Evolutionary conservation across 2,113 vertebrate species (phyloP).

Genomic region (Anoura caudifer): DNA sequence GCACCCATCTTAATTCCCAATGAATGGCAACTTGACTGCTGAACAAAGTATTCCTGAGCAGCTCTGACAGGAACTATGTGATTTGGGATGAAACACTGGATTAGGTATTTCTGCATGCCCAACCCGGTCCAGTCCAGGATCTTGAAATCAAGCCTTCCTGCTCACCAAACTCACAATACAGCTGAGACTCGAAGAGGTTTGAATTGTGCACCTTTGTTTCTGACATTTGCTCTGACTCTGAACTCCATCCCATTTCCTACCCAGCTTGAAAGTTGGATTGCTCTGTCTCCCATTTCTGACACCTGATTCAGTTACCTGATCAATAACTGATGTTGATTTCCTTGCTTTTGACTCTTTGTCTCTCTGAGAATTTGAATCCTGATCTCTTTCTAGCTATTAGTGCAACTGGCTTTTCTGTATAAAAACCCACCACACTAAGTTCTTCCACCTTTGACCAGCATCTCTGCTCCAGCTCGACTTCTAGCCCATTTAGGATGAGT

Average conservation of each 20-base stretch:
- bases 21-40: constrained; percentile 50
- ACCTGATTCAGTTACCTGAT: not conserved
- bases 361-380: not conserved
- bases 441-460: not conserved
- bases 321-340: not conserved
- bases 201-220: not conserved
- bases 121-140: not conserved
- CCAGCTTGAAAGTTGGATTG: not conserved
- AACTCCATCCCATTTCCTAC: not conserved
- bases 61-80: constrained; percentile 41
- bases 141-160: not conserved
- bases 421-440: not conserved
- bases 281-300: not conserved
- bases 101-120: not conserved
- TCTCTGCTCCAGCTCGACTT: not conserved
- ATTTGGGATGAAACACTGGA: not conserved
- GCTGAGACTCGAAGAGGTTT: not conserved
- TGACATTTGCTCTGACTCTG: not conserved
- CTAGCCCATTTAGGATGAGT: not conserved
- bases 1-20: constrained; percentile 61
- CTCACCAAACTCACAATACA: not conserved
- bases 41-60: constrained; percentile 54
- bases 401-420: not conserved
- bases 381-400: not conserved
- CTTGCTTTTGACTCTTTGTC: not conserved